Percentiles rank a stretch among this genome's conserved stretches.
Evolutionary conservation across 2,797 vertebrate genomes (phyloP).

Genomic region (Anguilla pacifica): DNA sequence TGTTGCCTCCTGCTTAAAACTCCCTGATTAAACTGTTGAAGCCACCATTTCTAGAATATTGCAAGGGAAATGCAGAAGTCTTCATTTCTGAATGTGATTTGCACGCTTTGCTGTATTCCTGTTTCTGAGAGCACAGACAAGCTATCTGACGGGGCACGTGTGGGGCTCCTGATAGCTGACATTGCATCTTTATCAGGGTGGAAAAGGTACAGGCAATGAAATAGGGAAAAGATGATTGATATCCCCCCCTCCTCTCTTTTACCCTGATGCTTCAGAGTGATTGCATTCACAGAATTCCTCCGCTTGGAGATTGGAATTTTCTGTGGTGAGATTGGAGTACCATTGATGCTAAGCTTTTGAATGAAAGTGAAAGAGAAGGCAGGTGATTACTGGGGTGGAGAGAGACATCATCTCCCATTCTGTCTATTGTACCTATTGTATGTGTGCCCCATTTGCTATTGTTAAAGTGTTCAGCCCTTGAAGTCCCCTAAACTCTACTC

Average conservation of each 20-base stretch:
- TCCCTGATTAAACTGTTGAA: not conserved
- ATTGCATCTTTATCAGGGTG: not conserved
- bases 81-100: not conserved
- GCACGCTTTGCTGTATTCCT: not conserved
- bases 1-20: not conserved
- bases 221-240: constrained; percentile 13
- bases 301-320: constrained; percentile 28
- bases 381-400: constrained; percentile 37
- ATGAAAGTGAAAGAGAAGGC: constrained; percentile 45
- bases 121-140: not conserved
- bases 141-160: not conserved
- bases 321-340: constrained; percentile 39
- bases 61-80: not conserved
- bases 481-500: not conserved
- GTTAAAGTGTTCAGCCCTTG: not conserved
- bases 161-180: not conserved
- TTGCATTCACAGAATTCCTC: constrained; percentile 32
- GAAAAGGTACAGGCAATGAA: not conserved
- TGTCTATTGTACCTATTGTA: not conserved
- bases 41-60: not conserved
- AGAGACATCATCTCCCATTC: constrained; percentile 6
- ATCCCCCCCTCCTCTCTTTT: not conserved
- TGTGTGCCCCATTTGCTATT: not conserved
- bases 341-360: constrained; percentile 40
- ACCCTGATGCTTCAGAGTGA: constrained; percentile 31